Percentiles rank a stretch among this genome's conserved stretches.
Evolutionary conservation across 2,797 vertebrate genomes (phyloP).

Genomic region (Kryptolebias ocellatus): DNA sequence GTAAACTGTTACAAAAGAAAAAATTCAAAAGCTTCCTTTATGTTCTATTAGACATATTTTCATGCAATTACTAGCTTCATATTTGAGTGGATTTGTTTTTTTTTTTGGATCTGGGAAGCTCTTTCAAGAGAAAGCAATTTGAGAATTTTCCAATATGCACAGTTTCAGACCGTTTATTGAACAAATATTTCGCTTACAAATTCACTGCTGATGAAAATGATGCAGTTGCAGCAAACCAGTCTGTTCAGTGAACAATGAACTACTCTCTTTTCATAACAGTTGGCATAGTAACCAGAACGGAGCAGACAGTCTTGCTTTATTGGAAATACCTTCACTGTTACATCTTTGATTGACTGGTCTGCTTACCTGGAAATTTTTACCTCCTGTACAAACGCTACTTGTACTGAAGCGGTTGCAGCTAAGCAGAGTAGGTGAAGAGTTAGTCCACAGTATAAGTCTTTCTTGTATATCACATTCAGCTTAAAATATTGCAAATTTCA

Average conservation of each 20-base stretch:
- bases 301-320: constrained; percentile 17
- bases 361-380: neutral
- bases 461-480: neutral
- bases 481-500: neutral
- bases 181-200: neutral
- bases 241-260: neutral
- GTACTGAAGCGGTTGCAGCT: constrained; percentile 5
- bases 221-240: neutral
- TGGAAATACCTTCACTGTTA: constrained; percentile 30
- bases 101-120: neutral
- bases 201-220: neutral
- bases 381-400: neutral
- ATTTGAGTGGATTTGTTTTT: neutral
- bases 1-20: neutral
- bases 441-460: neutral
- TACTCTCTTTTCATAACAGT: constrained; percentile 23
- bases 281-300: constrained; percentile 44
- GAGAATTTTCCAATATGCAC: neutral
- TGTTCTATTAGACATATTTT: neutral
- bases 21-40: neutral
- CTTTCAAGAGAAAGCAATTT: neutral
- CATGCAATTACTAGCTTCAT: neutral
- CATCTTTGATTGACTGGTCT: constrained; percentile 29
- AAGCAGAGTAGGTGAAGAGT: neutral
- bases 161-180: neutral